Evolutionary conservation across 2,797 vertebrate species (phyloP).

Genomic region (Oreortyx pictus): DNA sequence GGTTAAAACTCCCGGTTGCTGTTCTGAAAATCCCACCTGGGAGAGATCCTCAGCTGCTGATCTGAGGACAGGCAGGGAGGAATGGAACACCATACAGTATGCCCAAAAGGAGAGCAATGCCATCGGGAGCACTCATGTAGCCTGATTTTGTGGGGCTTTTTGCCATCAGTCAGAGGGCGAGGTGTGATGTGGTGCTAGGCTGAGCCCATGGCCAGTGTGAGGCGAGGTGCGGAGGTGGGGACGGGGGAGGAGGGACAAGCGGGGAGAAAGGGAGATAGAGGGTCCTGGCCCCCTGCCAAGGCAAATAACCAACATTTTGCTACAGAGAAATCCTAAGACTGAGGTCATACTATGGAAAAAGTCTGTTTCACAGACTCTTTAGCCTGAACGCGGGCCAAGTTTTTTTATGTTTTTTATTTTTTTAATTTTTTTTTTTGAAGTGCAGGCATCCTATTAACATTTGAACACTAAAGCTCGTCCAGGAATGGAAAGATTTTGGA

Average conservation of each 20-base stretch:
- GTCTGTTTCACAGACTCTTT: conserved; percentile 79
- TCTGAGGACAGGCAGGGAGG: neutral
- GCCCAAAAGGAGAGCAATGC: neutral
- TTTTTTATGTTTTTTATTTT: neutral
- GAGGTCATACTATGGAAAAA: conserved; percentile 82
- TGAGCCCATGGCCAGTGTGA: conserved; percentile 14
- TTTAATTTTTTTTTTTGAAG: neutral
- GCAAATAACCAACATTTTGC: conserved; percentile 79
- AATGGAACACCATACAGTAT: neutral
- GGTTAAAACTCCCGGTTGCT: conserved; percentile 54
- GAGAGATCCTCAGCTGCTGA: neutral
- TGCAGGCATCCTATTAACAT: conserved; percentile 72
- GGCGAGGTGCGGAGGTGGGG: neutral
- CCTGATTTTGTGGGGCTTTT: neutral
- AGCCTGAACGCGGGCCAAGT: conserved; percentile 68
- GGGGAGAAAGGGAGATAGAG: conserved; percentile 47
- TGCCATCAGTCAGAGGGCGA: neutral
- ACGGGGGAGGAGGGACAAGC: neutral
- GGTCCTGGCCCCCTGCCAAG: conserved; percentile 71
- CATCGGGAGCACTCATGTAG: neutral
- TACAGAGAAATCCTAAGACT: conserved; percentile 75
- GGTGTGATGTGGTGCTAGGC: neutral
- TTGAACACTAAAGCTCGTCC: conserved; percentile 69
- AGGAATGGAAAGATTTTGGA: conserved; percentile 76
- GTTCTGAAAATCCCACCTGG: conserved; percentile 51